These are phyloP conservation scores for Mechanitis messenoides DNA, from an alignment of 2,888 invertebrate genomes.

Conservation along the genomic window DNA sequence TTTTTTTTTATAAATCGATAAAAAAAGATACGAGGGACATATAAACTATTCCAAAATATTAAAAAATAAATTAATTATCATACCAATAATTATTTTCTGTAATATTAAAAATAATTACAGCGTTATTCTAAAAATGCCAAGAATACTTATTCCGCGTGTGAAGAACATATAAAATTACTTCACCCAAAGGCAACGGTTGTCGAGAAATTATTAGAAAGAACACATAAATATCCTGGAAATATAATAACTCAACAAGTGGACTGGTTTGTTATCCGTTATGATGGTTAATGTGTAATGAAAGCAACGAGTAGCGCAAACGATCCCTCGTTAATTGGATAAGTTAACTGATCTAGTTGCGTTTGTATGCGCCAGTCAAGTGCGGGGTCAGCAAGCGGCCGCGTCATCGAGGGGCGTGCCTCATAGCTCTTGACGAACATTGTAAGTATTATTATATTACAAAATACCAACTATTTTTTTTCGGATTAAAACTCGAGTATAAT, in stretches of 20 bases:
- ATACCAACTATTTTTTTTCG: not conserved
- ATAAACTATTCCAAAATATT: too few relatives aligned
- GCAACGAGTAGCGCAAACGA: conserved; percentile 8
- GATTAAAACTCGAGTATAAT: too few relatives aligned
- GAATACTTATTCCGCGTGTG: too few relatives aligned
- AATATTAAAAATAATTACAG: too few relatives aligned
- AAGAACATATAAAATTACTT: too few relatives aligned
- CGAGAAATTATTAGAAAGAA: too few relatives aligned
- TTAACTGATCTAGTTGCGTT: conserved; percentile 14
- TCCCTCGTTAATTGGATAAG: conserved; percentile 12
- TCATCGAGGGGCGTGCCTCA: conserved; percentile 1
- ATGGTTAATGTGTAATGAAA: not conserved
- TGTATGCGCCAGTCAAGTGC: conserved; percentile 4
- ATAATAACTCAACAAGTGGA: not conserved
- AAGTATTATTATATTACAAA: not conserved
- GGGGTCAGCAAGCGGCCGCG: conserved; percentile 4
- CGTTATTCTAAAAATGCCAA: too few relatives aligned
- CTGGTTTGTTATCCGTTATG: not conserved
- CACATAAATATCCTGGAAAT: too few relatives aligned
- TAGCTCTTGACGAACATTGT: not conserved
- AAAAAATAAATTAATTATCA: too few relatives aligned
- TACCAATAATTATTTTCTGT: too few relatives aligned
- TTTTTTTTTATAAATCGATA: not conserved
- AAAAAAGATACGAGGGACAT: not conserved
- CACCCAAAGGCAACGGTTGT: too few relatives aligned